Conservation (phyloP, 1,140 invertebrate genomes). For the Bombyx mori region DNA sequence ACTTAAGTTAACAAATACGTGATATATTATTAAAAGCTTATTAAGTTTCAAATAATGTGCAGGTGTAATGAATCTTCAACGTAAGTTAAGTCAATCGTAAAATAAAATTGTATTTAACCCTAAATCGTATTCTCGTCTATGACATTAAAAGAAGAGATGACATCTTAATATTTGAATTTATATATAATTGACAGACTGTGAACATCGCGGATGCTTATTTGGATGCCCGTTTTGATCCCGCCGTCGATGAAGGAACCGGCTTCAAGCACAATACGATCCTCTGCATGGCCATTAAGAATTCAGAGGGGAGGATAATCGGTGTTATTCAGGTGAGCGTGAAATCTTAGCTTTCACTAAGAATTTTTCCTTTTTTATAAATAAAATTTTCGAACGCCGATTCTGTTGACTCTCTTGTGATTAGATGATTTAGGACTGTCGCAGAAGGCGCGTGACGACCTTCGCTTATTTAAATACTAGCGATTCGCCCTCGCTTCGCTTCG, state of each 20-base stretch:
- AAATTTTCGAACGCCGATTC: too few relatives aligned
- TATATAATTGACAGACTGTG: slow-evolving; percentile 76
- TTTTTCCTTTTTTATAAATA: too few relatives aligned
- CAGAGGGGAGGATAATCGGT: slow-evolving; percentile 89
- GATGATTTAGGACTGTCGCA: too few relatives aligned
- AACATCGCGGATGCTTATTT: slow-evolving; percentile 93
- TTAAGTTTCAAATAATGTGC: too few relatives aligned
- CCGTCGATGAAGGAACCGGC: slow-evolving; percentile 82
- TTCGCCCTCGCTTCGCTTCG: too few relatives aligned
- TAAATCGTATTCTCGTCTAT: too few relatives aligned
- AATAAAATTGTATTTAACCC: too few relatives aligned
- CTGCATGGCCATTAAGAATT: slow-evolving; percentile 95
- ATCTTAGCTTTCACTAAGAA: slow-evolving; percentile 2
- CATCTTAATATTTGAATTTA: slow-evolving; percentile 8
- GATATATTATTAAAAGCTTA: too few relatives aligned
- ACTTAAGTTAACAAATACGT: too few relatives aligned
- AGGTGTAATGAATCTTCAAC: not conserved
- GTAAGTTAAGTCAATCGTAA: not conserved
- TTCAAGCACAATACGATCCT: slow-evolving; percentile 90
- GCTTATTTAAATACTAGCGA: too few relatives aligned
- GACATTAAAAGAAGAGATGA: not conserved
- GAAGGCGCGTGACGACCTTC: too few relatives aligned
- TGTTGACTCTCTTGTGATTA: too few relatives aligned
- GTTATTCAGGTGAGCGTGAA: slow-evolving; percentile 81
- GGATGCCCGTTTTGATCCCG: slow-evolving; percentile 92